Evolutionary conservation across 2,113 vertebrate species (phyloP).

Genomic region (Amblyopsis rosae): DNA sequence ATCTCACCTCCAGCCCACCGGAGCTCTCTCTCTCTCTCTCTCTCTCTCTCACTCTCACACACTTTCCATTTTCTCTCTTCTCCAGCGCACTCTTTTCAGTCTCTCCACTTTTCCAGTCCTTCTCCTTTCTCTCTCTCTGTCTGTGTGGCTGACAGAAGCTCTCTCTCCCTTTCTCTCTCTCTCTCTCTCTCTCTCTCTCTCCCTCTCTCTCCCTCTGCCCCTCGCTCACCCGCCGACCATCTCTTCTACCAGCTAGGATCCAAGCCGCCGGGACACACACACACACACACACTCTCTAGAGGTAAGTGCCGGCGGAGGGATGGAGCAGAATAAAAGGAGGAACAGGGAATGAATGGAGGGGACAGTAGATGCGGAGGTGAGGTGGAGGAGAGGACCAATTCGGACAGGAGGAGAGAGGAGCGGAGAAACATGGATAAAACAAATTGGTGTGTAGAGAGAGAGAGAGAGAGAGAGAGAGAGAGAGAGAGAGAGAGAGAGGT

Average conservation of each 20-base stretch:
- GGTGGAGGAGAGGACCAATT: conserved; percentile 6
- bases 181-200: conserved; percentile 19
- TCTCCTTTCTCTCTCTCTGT: conserved; percentile 27
- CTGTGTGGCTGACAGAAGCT: conserved; percentile 47
- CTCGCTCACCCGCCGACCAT: conserved; percentile 16
- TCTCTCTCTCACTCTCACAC: conserved; percentile 26
- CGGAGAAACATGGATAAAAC: not conserved
- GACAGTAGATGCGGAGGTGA: not conserved
- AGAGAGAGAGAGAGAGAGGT: not conserved
- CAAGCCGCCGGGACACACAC: conserved; percentile 54
- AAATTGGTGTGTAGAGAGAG: not conserved
- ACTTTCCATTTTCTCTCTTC: conserved; percentile 22
- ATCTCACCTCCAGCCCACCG: conserved; percentile 71
- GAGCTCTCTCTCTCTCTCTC: conserved; percentile 58
- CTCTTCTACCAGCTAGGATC: conserved; percentile 48
- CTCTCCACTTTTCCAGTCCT: conserved; percentile 1
- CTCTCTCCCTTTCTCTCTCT: conserved; percentile 12
- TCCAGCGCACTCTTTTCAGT: not conserved
- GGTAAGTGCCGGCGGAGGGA: conserved; percentile 41
- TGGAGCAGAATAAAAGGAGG: not conserved
- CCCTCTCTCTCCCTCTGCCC: conserved; percentile 5
- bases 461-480: conserved; percentile 5
- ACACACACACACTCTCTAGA: conserved; percentile 41
- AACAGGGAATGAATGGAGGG: not conserved
- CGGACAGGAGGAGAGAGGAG: not conserved